phyloP scores from a whole-genome alignment of 2,113 vertebrate genomes.

The Oxygymnocypris stewartii region DNA sequence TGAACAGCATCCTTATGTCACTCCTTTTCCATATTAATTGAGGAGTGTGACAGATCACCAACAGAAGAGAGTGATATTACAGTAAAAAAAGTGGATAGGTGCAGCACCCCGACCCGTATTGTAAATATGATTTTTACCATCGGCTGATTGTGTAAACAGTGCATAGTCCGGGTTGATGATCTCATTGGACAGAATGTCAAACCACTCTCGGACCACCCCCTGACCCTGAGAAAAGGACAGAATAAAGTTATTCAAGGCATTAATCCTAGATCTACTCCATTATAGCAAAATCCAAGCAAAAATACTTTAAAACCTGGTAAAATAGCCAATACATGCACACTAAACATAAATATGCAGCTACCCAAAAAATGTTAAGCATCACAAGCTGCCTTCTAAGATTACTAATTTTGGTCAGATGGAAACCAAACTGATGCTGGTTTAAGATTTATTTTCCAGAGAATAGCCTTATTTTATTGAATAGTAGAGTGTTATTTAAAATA shows the following conservation, averaged over 20 bases:
- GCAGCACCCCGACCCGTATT: not conserved
- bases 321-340: not conserved
- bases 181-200: slow-evolving; percentile 97
- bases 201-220: slow-evolving; percentile 98
- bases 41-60: not conserved
- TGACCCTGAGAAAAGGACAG: slow-evolving; percentile 81
- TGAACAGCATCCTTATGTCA: not conserved
- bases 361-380: not conserved
- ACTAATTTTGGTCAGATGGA: not conserved
- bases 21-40: not conserved
- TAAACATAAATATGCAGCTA: not conserved
- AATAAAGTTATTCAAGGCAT: not conserved
- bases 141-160: slow-evolving; percentile 96
- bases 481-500: no score
- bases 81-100: not conserved
- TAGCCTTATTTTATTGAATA: not conserved
- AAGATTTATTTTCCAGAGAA: not conserved
- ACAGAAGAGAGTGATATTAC: not conserved
- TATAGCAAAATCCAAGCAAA: not conserved
- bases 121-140: slow-evolving; percentile 77
- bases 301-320: not conserved
- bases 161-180: slow-evolving; percentile 98
- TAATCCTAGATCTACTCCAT: not conserved
- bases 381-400: not conserved
- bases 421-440: not conserved